phyloP scores from a whole-genome alignment of 2,888 invertebrate genomes.

The Mimas tiliae region DNA sequence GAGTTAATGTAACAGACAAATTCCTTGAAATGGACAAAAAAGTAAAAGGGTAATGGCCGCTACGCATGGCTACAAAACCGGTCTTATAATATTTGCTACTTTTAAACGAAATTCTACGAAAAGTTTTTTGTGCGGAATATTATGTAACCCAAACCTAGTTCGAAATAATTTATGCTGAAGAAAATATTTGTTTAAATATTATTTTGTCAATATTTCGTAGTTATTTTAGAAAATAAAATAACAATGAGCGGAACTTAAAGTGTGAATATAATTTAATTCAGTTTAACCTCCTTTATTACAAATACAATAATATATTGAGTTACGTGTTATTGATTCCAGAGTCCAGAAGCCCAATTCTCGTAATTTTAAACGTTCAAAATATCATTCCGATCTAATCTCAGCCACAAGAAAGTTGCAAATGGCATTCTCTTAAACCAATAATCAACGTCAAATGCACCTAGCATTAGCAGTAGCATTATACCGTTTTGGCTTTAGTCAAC shows the following conservation, averaged over 20 bases:
- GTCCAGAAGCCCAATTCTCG: too few species aligned
- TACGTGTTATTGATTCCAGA: too few species aligned
- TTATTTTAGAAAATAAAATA: background rate
- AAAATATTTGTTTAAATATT: background rate
- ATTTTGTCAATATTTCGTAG: background rate
- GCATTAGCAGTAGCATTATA: too few species aligned
- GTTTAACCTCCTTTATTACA: too few species aligned
- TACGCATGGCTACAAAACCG: background rate
- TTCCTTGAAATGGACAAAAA: constrained; percentile 9
- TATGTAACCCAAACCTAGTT: background rate
- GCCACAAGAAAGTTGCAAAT: too few species aligned
- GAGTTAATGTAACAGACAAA: constrained; percentile 12
- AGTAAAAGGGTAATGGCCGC: constrained; percentile 19
- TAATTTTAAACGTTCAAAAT: too few species aligned
- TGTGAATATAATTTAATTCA: too few species aligned
- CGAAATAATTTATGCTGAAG: background rate
- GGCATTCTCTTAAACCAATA: too few species aligned
- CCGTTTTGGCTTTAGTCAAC: too few species aligned
- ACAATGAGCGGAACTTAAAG: too few species aligned
- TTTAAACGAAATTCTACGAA: background rate
- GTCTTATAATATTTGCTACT: background rate
- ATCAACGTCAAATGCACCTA: too few species aligned
- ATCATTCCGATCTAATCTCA: too few species aligned
- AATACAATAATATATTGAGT: background rate
- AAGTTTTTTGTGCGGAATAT: background rate